These are phyloP conservation scores for Scaptodrosophila lebanonensis DNA, from an alignment of 1,140 invertebrate genomes.

Conservation along the genomic window DNA sequence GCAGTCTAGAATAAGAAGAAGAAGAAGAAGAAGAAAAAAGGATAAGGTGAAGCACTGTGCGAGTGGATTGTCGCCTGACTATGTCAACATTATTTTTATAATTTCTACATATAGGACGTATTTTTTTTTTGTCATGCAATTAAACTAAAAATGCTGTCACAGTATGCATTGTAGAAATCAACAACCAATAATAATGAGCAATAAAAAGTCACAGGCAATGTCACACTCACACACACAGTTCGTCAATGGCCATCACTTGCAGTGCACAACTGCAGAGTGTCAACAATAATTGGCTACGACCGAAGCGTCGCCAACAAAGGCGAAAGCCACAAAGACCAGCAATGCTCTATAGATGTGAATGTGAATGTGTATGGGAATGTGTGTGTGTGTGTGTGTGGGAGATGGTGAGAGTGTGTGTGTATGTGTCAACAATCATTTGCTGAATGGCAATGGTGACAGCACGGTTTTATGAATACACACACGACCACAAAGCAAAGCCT, in stretches of 20 bases:
- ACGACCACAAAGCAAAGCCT: no score
- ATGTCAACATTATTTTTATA: neutral
- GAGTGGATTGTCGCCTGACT: slow-evolving; percentile 10
- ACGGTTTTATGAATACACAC: no score
- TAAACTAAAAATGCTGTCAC: slow-evolving; percentile 38
- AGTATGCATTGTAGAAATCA: slow-evolving; percentile 23
- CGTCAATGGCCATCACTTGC: slow-evolving; percentile 27
- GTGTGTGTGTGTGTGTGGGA: neutral
- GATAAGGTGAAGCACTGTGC: slow-evolving; percentile 18
- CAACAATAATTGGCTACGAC: slow-evolving; percentile 63
- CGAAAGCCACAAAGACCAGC: neutral
- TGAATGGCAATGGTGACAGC: slow-evolving; percentile 41
- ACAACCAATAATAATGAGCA: slow-evolving; percentile 21
- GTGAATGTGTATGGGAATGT: no score
- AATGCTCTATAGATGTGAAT: no score
- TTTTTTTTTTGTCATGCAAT: no score
- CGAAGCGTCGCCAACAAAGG: slow-evolving; percentile 57
- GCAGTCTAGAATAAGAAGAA: slow-evolving; percentile 75
- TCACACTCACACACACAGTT: slow-evolving; percentile 8
- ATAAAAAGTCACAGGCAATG: slow-evolving; percentile 20
- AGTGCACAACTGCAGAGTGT: slow-evolving; percentile 44
- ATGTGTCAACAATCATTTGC: slow-evolving; percentile 64
- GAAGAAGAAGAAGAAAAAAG: slow-evolving; percentile 3
- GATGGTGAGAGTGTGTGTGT: slow-evolving; percentile 17
- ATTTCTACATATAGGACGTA: no score